A percentile compares a stretch with the other conserved stretches of the same genome.
Evolutionary conservation across 2,888 invertebrate species (phyloP).

Genomic region (Pemphredon lugubris): DNA sequence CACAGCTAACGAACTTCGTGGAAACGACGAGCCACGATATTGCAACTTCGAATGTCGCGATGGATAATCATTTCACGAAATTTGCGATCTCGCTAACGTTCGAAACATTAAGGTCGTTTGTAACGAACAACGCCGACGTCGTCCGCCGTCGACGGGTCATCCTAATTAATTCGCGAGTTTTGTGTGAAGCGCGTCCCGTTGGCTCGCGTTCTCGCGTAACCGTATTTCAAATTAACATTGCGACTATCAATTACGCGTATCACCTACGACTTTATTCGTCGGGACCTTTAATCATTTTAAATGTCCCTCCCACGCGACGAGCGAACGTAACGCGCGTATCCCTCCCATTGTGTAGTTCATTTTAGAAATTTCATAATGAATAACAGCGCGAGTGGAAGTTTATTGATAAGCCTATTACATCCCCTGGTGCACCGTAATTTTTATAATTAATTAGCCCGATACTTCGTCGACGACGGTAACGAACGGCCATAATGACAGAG

Average conservation of each 20-base stretch:
- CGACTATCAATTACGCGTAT: too few relatives aligned
- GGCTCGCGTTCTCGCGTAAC: conserved; percentile 12
- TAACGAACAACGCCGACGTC: conserved; percentile 16
- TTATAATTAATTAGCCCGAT: conserved; percentile 39
- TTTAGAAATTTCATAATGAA: too few relatives aligned
- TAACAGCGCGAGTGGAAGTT: background rate
- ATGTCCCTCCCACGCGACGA: too few relatives aligned
- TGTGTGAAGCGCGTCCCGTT: conserved; percentile 10
- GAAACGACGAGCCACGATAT: conserved; percentile 1
- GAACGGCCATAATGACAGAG: conserved; percentile 9
- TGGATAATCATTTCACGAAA: background rate
- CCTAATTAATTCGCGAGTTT: conserved; percentile 34
- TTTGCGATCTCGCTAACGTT: background rate
- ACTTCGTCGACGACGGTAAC: conserved; percentile 32
- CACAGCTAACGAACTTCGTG: conserved; percentile 29
- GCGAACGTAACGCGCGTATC: too few relatives aligned
- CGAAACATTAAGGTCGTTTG: conserved; percentile 28
- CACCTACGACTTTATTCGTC: background rate
- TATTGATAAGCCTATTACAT: conserved; percentile 37
- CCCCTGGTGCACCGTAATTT: conserved; percentile 28
- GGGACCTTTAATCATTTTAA: background rate
- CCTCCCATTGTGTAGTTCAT: too few relatives aligned
- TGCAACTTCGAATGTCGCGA: background rate
- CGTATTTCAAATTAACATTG: background rate
- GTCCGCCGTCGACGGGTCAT: conserved; percentile 13